Evolutionary conservation across 2,113 vertebrate species (phyloP).

Genomic region (Osmerus mordax): DNA sequence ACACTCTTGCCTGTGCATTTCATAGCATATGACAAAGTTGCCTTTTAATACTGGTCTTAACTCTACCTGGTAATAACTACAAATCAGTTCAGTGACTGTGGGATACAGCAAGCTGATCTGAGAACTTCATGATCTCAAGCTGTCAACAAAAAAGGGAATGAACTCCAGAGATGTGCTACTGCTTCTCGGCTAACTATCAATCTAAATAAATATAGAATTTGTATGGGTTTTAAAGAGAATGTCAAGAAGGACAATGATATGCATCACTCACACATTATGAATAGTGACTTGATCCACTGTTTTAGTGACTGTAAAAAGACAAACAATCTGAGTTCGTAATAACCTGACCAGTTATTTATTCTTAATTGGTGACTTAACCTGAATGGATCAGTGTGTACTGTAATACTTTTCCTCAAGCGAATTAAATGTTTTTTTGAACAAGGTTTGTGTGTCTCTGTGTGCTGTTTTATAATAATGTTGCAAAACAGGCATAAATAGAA

Average conservation of each 20-base stretch:
- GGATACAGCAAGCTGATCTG: slow-evolving; percentile 4
- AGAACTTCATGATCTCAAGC: slow-evolving; percentile 15
- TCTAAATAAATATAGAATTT: slow-evolving; percentile 49
- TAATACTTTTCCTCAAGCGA: slow-evolving; percentile 64
- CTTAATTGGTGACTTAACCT: slow-evolving; percentile 71
- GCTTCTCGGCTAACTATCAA: slow-evolving; percentile 48
- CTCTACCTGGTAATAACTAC: slow-evolving; percentile 9
- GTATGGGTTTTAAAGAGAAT: slow-evolving; percentile 43
- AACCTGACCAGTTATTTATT: slow-evolving; percentile 78
- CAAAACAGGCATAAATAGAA: background rate
- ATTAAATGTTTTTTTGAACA: slow-evolving; percentile 72
- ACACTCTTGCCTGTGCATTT: slow-evolving; percentile 21
- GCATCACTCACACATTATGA: slow-evolving; percentile 46
- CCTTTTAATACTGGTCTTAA: slow-evolving; percentile 6
- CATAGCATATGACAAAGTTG: slow-evolving; percentile 22
- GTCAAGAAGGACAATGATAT: slow-evolving; percentile 43
- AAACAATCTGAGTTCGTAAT: slow-evolving; percentile 57
- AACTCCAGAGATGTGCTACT: slow-evolving; percentile 42
- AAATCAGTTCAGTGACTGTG: background rate
- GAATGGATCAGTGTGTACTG: slow-evolving; percentile 69
- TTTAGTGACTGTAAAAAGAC: slow-evolving; percentile 64
- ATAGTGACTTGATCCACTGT: slow-evolving; percentile 54
- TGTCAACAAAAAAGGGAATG: slow-evolving; percentile 55
- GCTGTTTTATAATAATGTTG: background rate
- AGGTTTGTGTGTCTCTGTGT: slow-evolving; percentile 16